Conservation (phyloP, 2,113 vertebrate species). For the Centrocercus urophasianus region DNA sequence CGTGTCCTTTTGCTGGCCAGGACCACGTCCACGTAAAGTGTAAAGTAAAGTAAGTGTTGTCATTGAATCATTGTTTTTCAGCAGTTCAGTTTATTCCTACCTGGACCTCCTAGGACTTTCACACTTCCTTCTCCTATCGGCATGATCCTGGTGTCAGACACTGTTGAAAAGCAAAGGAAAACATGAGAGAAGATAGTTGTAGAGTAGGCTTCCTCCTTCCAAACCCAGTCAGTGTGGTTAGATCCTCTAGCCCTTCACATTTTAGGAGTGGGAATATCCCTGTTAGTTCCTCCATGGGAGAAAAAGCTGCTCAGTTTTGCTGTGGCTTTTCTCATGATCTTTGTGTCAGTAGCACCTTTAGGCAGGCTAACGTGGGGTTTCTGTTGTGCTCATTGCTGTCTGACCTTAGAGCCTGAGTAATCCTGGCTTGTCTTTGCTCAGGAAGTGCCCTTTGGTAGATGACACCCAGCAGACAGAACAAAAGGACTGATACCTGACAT, state of each 20-base stretch:
- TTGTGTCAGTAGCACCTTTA: neutral
- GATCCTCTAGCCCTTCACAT: neutral
- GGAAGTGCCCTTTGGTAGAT: neutral
- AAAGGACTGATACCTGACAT: neutral
- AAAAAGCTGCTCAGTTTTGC: neutral
- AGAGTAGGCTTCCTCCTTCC: neutral
- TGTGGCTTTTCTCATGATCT: neutral
- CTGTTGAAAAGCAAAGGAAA: constrained; percentile 67
- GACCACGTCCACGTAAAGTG: neutral
- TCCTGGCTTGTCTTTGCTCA: neutral
- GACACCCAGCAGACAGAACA: neutral
- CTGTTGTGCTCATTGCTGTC: neutral
- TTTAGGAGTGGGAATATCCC: neutral
- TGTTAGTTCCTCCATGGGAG: neutral
- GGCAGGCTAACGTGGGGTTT: neutral
- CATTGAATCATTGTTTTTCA: neutral
- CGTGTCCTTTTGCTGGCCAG: neutral
- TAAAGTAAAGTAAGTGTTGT: neutral
- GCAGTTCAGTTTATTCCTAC: constrained; percentile 52
- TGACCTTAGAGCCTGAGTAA: neutral
- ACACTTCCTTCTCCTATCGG: constrained; percentile 74
- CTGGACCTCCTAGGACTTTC: constrained; percentile 74
- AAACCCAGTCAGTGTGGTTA: neutral
- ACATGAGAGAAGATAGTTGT: neutral
- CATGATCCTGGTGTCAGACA: constrained; percentile 76